These are phyloP conservation scores for Thermophis baileyi DNA, from an alignment of 2,113 vertebrate genomes.

Conservation along the genomic window DNA sequence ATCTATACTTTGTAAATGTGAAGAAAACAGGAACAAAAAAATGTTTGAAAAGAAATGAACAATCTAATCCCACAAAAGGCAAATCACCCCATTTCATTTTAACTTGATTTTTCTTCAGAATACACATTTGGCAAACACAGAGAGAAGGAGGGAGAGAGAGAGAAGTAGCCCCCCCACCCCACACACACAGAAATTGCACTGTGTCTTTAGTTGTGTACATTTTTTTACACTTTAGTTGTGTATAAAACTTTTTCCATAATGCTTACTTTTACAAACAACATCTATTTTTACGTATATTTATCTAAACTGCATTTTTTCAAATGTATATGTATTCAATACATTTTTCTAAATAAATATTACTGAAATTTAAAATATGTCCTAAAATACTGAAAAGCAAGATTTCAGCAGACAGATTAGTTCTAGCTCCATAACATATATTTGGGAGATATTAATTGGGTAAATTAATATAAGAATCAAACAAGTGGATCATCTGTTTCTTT, in stretches of 20 bases:
- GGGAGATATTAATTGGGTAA: not conserved
- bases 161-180: fast-evolving
- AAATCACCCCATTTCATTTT: not conserved
- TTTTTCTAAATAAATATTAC: not conserved
- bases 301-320: not conserved
- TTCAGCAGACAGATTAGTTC: not conserved
- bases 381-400: not conserved
- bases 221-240: not conserved
- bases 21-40: not conserved
- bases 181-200: not conserved
- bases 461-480: not conserved
- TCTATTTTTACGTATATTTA: not conserved
- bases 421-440: not conserved
- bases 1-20: not conserved
- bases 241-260: not conserved
- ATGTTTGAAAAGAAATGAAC: not conserved
- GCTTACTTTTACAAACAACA: not conserved
- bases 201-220: not conserved
- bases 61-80: not conserved
- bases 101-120: not conserved
- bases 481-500: not conserved
- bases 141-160: not conserved
- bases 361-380: not conserved
- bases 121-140: not conserved
- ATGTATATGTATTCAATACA: not conserved